Base-by-base conservation (phyloP, 2,888 invertebrate species). In the Acholoe squamosa region DNA sequence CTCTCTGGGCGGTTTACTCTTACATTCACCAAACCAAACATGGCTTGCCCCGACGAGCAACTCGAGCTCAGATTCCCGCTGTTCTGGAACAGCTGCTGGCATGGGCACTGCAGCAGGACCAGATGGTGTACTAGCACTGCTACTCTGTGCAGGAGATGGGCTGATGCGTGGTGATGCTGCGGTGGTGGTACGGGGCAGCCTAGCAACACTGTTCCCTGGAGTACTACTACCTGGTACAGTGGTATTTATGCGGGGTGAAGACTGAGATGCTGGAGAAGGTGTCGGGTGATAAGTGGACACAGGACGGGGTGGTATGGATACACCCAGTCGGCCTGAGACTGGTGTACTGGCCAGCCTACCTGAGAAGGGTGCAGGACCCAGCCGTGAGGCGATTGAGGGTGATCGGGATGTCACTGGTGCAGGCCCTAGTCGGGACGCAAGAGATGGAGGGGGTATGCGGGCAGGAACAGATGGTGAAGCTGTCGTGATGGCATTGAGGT, bases 1-100 rank as follows among this genome's bases (percentile, higher is more conserved):
- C 0, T 52, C 56, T 28, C n/a, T 54, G 19, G n/a, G 28, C 10
- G 86, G 54, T 28, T 86, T 86, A 28, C 52, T 52, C 52, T 56
- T 86, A 25, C 19, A 86, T 54, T 86, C 86, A 7, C 86, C 86
- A 86, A 25, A 86, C 86, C 86, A 86, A 16, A 86, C 56, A 86
- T 52, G 31, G 28, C 52, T 54, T 0, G 86, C 86, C n/a, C 31
- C 31, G 14, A 86, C 28, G 54, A 54, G 25, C 52, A 86, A 28
- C 86, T 86, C 86, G 14, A 86, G 52, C 31, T 54, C 86, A 7
- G 86, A 54, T 5, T 31, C 16, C 43, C 5, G 0, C 43, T 33
- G 31, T 43, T 33, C 80, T 7, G 14, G 34, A 5, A 43, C 33
- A 34, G 34, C 25, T 80, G 76, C 1, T 31, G 80, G 10, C 22